Base-by-base conservation (phyloP, 2,888 invertebrate species). In the Cynaeus angustus region DNA sequence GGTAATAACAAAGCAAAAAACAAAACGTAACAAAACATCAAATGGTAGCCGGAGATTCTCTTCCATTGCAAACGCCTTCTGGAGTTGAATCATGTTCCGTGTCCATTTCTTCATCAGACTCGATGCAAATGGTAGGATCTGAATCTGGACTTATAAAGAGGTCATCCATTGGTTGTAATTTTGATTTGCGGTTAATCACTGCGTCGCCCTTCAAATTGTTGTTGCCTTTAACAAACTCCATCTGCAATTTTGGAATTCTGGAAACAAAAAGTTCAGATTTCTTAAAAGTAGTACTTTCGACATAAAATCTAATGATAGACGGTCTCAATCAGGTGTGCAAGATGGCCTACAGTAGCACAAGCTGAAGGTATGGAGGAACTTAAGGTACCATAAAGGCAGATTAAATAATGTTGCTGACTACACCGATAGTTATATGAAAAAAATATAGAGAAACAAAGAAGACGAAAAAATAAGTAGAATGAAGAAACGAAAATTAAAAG, bases 131-230 rank as follows among this genome's bases (percentile, higher is more conserved):
- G 8, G 82, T 81, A 5, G 79, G 79, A 72, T 82, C 80, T 1
- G 76, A 69, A 72, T 79, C 73, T 9, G 81, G 79, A 71, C 78
- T 77, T 7, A 79, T 77, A 72, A 84, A 84, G 4, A 84, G 72
- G 76, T 85, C 79, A 43, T 78, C 77, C 7, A 83, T 70, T 1
- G 83, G 81, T 64, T 78, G 74, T 14, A 85, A 75, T 67, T 79
- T 79, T 12, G 73, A 65, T 68, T 75, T 79, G 28, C 77, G 74
- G 50, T 81, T 81, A 30, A 85, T 81, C 13, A 80, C 70, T 14
- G 81, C 82, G 75, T 84, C 80, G 0, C 82, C 81, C 74, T 81
- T 83, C 8, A 58, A 56, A 68, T 83, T 84, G 61, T 81, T 79
- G 43, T 69, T 64, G 13, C 83, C 83, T 43, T 66, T 78, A 7